Evolutionary conservation across 2,113 vertebrate genomes (phyloP), one percentile per base, ranked within the genome.

Genomic region (Albula goreensis): DNA sequence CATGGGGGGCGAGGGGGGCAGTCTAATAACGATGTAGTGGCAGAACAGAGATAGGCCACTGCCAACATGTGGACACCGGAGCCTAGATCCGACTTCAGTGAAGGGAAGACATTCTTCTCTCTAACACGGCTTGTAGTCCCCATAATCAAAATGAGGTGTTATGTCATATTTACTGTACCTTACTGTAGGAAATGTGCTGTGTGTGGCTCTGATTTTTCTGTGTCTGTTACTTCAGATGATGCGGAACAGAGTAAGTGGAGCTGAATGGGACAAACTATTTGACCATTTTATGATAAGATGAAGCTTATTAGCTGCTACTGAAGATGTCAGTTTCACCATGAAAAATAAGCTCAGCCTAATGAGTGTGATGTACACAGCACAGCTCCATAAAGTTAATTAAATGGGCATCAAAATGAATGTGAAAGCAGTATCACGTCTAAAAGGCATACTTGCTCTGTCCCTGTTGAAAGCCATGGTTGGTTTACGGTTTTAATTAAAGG

Each of bases 1-100:
- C 98, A 98, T 96, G 97, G 93, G 91, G 90, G 94, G 95, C 95
- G 96, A 96, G 88, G 88, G 92, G 92, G 93, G 88, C 91, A 95
- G 95, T 95, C 93, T 22, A 66, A 22, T 95, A 95, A 95, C 94
- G 93, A 94, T 86, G 90, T 88, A 94, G 90, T 89, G 90, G 92
- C 93, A 93, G 88, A 91, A 91, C 92, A 91, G 93, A 92, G 92
- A 60, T 86, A 87, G 91, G 92, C 93, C 92, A 41, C 31, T 1
- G 31, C 31, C 31, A 41, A 94, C 93, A 93, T 94, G 92, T 90
- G 92, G 91, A 92, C 91, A 60, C 1, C 3, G 56, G 31, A 41
- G 31, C 31, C 31, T 1, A 41, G 31, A 41, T 41, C 31, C 31
- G 31, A 41, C 31, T 41, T 41, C 31, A 41, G 31, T 41, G 31